These are phyloP conservation scores for Phainopepla nitens DNA, from an alignment of 2,113 vertebrate genomes.

Conservation along the genomic window DNA sequence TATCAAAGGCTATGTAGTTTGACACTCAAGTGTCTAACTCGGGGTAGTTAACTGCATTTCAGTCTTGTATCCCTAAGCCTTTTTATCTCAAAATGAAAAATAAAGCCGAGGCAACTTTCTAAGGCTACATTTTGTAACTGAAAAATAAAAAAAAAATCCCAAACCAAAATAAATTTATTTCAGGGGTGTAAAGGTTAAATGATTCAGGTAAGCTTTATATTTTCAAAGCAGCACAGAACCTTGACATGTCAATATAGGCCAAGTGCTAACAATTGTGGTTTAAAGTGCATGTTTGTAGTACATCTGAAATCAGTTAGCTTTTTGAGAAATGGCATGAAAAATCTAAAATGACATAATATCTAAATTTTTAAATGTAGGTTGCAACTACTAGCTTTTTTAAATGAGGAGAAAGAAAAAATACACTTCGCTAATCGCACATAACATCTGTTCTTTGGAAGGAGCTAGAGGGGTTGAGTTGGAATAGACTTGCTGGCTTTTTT, in stretches of 20 bases:
- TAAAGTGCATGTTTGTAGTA: slow-evolving; percentile 1
- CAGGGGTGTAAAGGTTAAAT: background rate
- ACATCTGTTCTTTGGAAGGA: background rate
- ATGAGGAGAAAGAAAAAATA: background rate
- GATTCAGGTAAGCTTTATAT: background rate
- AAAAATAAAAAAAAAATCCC: background rate
- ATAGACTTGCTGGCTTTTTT: background rate
- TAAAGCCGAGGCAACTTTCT: background rate
- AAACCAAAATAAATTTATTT: background rate
- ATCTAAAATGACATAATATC: background rate
- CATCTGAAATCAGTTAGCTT: background rate
- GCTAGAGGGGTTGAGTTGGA: background rate
- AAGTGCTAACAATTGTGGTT: background rate
- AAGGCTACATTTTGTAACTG: background rate
- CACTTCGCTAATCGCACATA: background rate
- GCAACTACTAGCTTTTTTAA: background rate
- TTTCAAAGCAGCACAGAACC: background rate
- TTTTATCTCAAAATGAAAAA: background rate
- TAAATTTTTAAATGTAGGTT: background rate
- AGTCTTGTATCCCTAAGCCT: background rate
- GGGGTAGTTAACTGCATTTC: background rate
- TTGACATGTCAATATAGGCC: background rate
- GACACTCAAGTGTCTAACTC: background rate
- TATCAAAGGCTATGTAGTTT: background rate
- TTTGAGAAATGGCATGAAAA: background rate